Evolutionary conservation across 2,888 invertebrate species (phyloP).

Genomic region (Nesidiocoris tenuis): DNA sequence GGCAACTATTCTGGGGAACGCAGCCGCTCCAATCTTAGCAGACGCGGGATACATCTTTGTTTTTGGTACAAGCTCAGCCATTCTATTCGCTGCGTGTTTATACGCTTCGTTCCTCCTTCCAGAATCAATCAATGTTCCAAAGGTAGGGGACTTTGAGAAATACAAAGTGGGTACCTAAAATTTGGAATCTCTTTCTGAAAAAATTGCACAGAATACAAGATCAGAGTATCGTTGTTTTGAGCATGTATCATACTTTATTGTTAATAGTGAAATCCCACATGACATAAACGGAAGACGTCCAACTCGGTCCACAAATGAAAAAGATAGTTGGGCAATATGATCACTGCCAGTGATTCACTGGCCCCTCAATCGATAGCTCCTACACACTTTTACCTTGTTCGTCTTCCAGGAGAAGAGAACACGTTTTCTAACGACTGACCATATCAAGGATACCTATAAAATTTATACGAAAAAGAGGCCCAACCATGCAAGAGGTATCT

Average conservation of each 20-base stretch:
- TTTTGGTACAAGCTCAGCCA: neutral
- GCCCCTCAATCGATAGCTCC: too few species aligned
- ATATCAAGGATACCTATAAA: slow-evolving; percentile 6
- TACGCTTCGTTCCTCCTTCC: slow-evolving; percentile 9
- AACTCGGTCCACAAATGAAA: too few species aligned
- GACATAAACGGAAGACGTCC: too few species aligned
- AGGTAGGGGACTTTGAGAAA: slow-evolving; percentile 8
- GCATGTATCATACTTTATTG: too few species aligned
- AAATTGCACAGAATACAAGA: too few species aligned
- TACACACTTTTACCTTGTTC: too few species aligned
- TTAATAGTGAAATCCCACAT: too few species aligned
- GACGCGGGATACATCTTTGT: neutral
- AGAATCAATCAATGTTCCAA: slow-evolving; percentile 3
- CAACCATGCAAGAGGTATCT: slow-evolving; percentile 5
- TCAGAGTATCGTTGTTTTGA: too few species aligned
- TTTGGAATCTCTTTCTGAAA: too few species aligned
- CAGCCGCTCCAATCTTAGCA: neutral
- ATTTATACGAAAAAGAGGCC: slow-evolving; percentile 10
- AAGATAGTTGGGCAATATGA: too few species aligned
- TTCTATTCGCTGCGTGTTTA: neutral
- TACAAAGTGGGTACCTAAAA: too few species aligned
- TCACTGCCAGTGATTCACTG: too few species aligned
- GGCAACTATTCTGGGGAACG: neutral
- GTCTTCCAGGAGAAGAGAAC: slow-evolving; percentile 16
- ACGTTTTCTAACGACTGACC: slow-evolving; percentile 6